Conservation (phyloP, 2,888 invertebrate species). For the Sarcophaga subvicina region DNA sequence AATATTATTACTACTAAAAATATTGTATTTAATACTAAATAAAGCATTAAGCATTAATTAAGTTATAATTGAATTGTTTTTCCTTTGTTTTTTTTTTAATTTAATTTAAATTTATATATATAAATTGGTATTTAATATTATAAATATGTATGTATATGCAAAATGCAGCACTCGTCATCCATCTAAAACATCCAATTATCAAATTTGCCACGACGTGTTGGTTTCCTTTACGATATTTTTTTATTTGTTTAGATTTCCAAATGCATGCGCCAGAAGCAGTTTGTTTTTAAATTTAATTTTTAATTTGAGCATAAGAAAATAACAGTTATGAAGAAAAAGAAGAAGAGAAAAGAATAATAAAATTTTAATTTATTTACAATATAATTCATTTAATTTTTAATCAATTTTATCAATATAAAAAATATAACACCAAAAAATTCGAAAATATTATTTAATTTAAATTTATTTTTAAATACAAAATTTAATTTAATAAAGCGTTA, state of each 20-base stretch:
- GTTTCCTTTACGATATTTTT: constrained; percentile 72
- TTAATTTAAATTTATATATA: not conserved
- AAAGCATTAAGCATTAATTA: constrained; percentile 61
- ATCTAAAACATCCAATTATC: constrained; percentile 80
- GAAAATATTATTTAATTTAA: too few relatives aligned
- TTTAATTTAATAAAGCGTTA: too few relatives aligned
- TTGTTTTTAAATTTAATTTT: not conserved
- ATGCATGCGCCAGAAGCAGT: constrained; percentile 46
- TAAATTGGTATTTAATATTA: not conserved
- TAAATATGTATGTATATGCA: constrained; percentile 17
- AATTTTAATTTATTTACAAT: constrained; percentile 18
- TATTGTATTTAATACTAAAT: constrained; percentile 56
- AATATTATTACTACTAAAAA: constrained; percentile 47
- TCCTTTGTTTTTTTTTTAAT: not conserved
- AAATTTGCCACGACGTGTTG: constrained; percentile 78
- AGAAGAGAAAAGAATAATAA: constrained; percentile 39
- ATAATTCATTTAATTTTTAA: too few relatives aligned
- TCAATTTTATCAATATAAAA: too few relatives aligned
- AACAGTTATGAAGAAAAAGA: constrained; percentile 3
- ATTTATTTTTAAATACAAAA: too few relatives aligned
- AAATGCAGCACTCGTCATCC: constrained; percentile 13
- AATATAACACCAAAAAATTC: too few relatives aligned
- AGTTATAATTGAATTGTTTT: constrained; percentile 30
- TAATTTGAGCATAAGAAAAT: not conserved
- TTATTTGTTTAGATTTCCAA: constrained; percentile 32